These are phyloP conservation scores for Deilephila porcellus DNA, from an alignment of 2,888 invertebrate genomes.

Conservation along the genomic window DNA sequence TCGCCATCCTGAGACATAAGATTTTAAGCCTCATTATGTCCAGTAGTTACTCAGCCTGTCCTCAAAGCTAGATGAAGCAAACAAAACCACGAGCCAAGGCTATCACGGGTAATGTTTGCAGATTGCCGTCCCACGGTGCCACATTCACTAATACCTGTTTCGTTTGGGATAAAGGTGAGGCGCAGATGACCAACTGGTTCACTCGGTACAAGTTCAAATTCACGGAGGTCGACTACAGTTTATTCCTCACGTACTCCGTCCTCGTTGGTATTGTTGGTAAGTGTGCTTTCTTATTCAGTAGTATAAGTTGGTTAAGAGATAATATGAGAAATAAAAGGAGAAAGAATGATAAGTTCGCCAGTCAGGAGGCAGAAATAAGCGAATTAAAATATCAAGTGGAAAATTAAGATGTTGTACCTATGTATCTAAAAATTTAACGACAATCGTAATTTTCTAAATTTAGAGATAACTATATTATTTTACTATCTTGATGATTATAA, in stretches of 20 bases:
- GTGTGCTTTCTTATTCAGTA: constrained; percentile 47
- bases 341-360: too few relatives aligned
- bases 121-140: constrained; percentile 58
- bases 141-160: constrained; percentile 73
- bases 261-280: constrained; percentile 84
- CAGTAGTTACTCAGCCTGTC: too few relatives aligned
- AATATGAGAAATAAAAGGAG: too few relatives aligned
- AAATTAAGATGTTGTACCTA: too few relatives aligned
- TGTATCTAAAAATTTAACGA: too few relatives aligned
- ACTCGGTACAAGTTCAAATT: constrained; percentile 84
- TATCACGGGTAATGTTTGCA: constrained; percentile 65
- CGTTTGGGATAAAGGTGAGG: constrained; percentile 82
- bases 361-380: too few relatives aligned
- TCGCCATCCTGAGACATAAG: too few relatives aligned
- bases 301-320: not conserved
- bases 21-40: too few relatives aligned
- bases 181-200: constrained; percentile 85
- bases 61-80: constrained; percentile 25
- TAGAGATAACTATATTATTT: too few relatives aligned
- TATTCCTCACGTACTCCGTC: constrained; percentile 84
- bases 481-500: too few relatives aligned
- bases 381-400: too few relatives aligned
- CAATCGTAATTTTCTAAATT: too few relatives aligned
- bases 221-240: constrained; percentile 85
- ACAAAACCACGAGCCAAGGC: constrained; percentile 48